These are phyloP conservation scores for Amphimallon solstitiale DNA, from an alignment of 2,888 invertebrate species.

Conservation along the genomic window DNA sequence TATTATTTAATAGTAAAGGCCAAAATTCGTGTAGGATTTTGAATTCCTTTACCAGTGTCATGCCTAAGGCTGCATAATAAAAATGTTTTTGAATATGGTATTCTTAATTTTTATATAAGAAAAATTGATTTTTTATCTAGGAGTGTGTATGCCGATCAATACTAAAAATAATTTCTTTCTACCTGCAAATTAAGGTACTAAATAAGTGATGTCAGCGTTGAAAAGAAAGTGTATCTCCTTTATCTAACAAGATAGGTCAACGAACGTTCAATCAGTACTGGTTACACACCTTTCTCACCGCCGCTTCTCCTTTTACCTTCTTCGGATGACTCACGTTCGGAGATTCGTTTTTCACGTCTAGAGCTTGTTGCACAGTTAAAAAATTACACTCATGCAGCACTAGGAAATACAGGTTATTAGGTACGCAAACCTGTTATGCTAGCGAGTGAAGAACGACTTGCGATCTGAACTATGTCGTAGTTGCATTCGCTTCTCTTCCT, in stretches of 20 bases:
- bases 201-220: background rate
- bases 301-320: conserved; percentile 38
- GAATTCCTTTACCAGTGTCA: too few species aligned
- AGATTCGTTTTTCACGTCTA: conserved; percentile 32
- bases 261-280: conserved; percentile 4
- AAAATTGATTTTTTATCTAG: too few species aligned
- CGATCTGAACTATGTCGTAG: background rate
- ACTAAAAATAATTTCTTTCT: too few species aligned
- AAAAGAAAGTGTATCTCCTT: conserved; percentile 7
- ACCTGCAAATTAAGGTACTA: background rate
- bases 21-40: too few species aligned
- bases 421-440: conserved; percentile 13
- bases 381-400: conserved; percentile 5
- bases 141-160: too few species aligned
- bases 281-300: conserved; percentile 8
- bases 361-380: conserved; percentile 6
- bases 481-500: background rate
- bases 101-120: too few species aligned
- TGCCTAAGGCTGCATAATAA: too few species aligned
- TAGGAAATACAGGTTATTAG: conserved; percentile 18
- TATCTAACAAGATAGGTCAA: conserved; percentile 2
- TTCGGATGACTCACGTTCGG: conserved; percentile 33
- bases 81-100: too few species aligned
- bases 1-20: too few species aligned
- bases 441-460: conserved; percentile 6